Conservation (phyloP, 2,797 vertebrate genomes). For the Siniperca scherzeri region DNA sequence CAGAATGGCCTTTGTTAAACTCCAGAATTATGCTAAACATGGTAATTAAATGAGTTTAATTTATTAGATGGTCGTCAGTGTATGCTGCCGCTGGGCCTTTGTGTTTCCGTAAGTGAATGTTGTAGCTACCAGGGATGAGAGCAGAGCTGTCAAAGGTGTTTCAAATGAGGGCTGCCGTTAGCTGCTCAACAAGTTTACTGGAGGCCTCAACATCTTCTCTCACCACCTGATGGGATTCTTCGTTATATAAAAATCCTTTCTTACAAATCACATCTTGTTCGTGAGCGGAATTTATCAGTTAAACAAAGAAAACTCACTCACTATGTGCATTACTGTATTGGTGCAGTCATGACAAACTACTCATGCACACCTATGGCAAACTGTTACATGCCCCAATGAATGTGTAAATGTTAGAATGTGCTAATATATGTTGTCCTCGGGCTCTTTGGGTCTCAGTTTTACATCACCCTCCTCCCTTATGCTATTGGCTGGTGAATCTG, state of each 20-base stretch:
- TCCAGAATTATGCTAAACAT: conserved; percentile 79
- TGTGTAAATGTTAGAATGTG: too few relatives aligned
- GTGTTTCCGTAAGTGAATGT: conserved; percentile 52
- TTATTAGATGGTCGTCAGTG: conserved; percentile 71
- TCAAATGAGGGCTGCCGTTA: conserved; percentile 43
- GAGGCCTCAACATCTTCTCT: conserved; percentile 41
- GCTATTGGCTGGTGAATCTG: conserved; percentile 26
- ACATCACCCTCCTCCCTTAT: conserved; percentile 9
- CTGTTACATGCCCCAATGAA: too few relatives aligned
- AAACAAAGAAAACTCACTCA: neutral
- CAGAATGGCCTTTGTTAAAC: conserved; percentile 81
- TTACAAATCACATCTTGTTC: neutral
- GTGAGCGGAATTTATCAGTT: conserved; percentile 12
- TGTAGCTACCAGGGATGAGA: conserved; percentile 52
- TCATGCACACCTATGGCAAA: neutral
- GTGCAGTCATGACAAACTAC: neutral
- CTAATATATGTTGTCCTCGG: neutral
- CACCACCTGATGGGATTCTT: conserved; percentile 24
- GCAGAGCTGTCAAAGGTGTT: conserved; percentile 57
- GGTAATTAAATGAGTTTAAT: conserved; percentile 83
- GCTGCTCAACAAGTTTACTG: conserved; percentile 63
- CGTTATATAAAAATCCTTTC: conserved; percentile 14
- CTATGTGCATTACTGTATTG: neutral
- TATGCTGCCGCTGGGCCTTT: conserved; percentile 40
- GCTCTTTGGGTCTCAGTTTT: neutral